Base-by-base conservation (phyloP, 2,113 vertebrate species). In the Ammospiza nelsoni region DNA sequence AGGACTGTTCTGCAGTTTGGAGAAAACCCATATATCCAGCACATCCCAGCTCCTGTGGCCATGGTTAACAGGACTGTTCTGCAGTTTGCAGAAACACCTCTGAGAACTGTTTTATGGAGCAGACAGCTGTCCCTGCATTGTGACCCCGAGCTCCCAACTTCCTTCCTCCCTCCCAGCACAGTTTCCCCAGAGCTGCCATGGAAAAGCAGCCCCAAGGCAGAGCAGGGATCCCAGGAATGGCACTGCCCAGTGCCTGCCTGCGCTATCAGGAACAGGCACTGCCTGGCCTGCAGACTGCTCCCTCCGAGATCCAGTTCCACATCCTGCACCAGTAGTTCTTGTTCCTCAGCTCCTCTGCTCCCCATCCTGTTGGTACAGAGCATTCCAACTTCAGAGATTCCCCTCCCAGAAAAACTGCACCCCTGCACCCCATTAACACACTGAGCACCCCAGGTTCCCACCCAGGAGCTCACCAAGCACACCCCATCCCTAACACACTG, bases 91-190 rank as follows among this genome's bases (percentile, higher is more conserved):
- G 46, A 54, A 81, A 19, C 1, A 14, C 14, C 59, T 9, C 68
- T 6, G 29, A 49, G 11, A n/a, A 7, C 6, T 55, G 5, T 7
- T 20, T 24, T 11, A 24, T 22, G 4, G 8, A 9, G 16, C 5
- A 37, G 19, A 22, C 2, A 4, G 2, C 57, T 13, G 22, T 2
- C 39, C 43, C 1, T 2, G 19, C n/a, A 4, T 0, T 16, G 11
- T 23, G n/a, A 35, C 24, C 31, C 46, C 46, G 16, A 25, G n/a
- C 3, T 11, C 6, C 17, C 37, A 58, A 1, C 11, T n/a, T 23
- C 2, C 19, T 25, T n/a, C 3, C 21, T 25, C 37, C 59, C 55
- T 66, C 31, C 51, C 92, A 74, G 3, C 9, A 1, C 14, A 1
- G 4, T 21, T 55, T 18, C 35, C 16, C 54, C 13, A 6, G 4